These are phyloP conservation scores for Chlorocebus sabaeus DNA, from an alignment of 2,113 vertebrate genomes.

Conservation along the genomic window DNA sequence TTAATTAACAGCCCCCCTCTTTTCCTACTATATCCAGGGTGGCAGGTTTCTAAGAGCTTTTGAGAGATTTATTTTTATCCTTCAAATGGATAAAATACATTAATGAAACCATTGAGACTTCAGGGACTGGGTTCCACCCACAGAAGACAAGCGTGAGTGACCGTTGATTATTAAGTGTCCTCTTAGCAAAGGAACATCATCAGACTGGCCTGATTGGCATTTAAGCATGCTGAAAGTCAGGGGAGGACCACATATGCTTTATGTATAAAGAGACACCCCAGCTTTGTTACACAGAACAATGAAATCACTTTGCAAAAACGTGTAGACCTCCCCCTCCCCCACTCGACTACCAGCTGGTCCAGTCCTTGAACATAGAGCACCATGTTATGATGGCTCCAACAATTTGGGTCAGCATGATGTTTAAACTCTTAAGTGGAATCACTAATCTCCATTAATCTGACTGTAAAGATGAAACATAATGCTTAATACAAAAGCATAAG, in stretches of 20 bases:
- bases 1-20: conserved; percentile 57
- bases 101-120: conserved; percentile 72
- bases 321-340: conserved; percentile 49
- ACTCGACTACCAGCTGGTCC: conserved; percentile 51
- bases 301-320: conserved; percentile 79
- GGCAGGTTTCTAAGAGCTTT: conserved; percentile 60
- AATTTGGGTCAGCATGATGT: conserved; percentile 88
- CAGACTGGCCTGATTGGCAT: conserved; percentile 62
- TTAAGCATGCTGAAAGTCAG: conserved; percentile 27
- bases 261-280: conserved; percentile 70
- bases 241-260: conserved; percentile 58
- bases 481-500: conserved; percentile 82
- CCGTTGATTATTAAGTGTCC: conserved; percentile 81
- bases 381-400: conserved; percentile 51
- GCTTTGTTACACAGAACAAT: conserved; percentile 79
- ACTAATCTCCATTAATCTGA: conserved; percentile 90
- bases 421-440: conserved; percentile 89
- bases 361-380: conserved; percentile 46
- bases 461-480: conserved; percentile 86
- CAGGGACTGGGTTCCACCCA: conserved; percentile 55
- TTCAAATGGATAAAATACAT: conserved; percentile 63
- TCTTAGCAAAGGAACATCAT: conserved; percentile 55
- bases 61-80: conserved; percentile 71
- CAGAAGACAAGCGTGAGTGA: conserved; percentile 58
- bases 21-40: conserved; percentile 30